A percentile compares a stretch with the other conserved stretches of the same genome.
These are phyloP conservation scores for Campodea augens DNA, from an alignment of 1,140 invertebrate genomes.

Conservation along the genomic window DNA sequence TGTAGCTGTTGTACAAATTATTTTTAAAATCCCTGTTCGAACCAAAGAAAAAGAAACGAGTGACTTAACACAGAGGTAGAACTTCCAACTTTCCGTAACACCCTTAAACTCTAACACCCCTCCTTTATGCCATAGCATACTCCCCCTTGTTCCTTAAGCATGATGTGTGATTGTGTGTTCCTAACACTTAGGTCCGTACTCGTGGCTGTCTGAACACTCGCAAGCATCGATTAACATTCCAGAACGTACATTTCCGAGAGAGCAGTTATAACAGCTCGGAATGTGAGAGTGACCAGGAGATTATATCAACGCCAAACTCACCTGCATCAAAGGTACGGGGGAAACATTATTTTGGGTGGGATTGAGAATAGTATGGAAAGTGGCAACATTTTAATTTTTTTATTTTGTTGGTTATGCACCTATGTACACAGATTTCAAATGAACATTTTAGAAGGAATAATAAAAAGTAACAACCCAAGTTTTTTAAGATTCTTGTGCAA, in stretches of 20 bases:
- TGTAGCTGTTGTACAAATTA: no score
- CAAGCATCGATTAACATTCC: conserved; percentile 20
- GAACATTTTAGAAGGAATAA: neutral
- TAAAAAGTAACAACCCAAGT: neutral
- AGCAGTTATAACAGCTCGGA: conserved; percentile 19
- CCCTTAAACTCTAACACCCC: conserved; percentile 14
- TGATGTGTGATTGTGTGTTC: conserved; percentile 10
- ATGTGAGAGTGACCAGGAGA: conserved; percentile 18
- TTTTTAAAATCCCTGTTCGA: no score
- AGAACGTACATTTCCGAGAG: conserved; percentile 19
- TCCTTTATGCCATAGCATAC: no score
- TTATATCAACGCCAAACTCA: conserved; percentile 5
- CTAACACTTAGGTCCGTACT: neutral
- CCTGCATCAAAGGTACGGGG: conserved; percentile 14
- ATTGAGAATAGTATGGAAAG: neutral
- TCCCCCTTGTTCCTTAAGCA: no score
- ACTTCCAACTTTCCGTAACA: conserved; percentile 12
- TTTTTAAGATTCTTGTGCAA: neutral
- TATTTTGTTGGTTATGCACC: neutral
- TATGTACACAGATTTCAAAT: neutral
- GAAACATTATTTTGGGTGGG: neutral
- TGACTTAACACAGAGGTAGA: neutral
- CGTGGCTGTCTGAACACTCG: conserved; percentile 22
- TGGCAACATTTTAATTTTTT: neutral
- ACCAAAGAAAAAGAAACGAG: no score